Percentiles rank a stretch among this genome's conserved stretches.
phyloP scores from a whole-genome alignment of 1,140 invertebrate genomes.

The Dendroctonus ponderosae region DNA sequence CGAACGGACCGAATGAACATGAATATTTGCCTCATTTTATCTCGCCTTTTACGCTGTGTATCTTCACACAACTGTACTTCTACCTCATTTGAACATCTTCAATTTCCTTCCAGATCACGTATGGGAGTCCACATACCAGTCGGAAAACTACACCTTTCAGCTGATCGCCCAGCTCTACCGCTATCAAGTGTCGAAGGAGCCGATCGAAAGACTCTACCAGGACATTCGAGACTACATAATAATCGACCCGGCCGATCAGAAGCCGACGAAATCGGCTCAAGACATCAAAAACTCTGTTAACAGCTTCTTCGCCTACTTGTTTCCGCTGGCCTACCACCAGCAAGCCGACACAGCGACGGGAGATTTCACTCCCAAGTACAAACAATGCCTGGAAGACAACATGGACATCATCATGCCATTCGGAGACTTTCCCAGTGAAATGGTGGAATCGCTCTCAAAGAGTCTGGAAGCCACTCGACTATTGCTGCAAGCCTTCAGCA shows the following conservation, averaged over 20 bases:
- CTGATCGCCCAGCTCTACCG: conserved; percentile 75
- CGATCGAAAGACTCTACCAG: conserved; percentile 66
- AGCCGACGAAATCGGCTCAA: conserved; percentile 46
- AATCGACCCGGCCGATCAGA: conserved; percentile 41
- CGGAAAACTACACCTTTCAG: conserved; percentile 75
- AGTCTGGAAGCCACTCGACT: conserved; percentile 74
- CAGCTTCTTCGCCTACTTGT: conserved; percentile 79
- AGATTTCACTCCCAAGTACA: conserved; percentile 72
- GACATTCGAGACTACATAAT: conserved; percentile 67
- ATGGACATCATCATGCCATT: conserved; percentile 77
- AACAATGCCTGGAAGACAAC: conserved; percentile 71
- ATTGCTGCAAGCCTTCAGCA: conserved; percentile 67
- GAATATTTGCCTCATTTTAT: background rate
- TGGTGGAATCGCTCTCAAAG: conserved; percentile 64
- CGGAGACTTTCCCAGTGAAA: conserved; percentile 72
- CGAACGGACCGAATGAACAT: background rate
- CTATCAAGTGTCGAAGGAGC: conserved; percentile 64
- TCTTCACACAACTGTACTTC: background rate
- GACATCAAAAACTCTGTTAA: conserved; percentile 63
- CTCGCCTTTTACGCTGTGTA: background rate
- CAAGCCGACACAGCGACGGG: conserved; percentile 47
- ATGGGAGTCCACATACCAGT: conserved; percentile 66
- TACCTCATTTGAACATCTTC: background rate
- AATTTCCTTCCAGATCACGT: conserved; percentile 65
- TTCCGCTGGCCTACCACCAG: conserved; percentile 79